phyloP scores from a whole-genome alignment of 2,888 invertebrate genomes.

The Lumbricus terrestris region DNA sequence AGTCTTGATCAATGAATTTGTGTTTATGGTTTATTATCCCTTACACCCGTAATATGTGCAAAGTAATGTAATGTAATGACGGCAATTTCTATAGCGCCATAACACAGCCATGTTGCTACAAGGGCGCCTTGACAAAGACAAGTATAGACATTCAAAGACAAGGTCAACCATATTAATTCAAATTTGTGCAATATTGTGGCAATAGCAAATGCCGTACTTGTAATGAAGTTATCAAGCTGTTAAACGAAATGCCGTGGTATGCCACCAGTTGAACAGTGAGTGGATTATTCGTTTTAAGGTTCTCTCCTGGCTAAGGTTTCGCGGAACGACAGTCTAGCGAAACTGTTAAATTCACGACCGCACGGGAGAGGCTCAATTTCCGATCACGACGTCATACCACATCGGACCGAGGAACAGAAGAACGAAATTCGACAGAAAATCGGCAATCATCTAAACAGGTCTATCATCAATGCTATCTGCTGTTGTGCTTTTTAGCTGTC shows the following conservation, averaged over 20 bases:
- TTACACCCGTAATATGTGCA: neutral
- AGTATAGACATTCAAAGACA: too few relatives aligned
- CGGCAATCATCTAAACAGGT: slow-evolving; percentile 84
- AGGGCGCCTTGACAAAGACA: too few relatives aligned
- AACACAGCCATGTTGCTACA: too few relatives aligned
- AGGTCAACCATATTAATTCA: neutral
- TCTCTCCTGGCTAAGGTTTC: slow-evolving; percentile 70
- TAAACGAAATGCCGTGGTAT: too few relatives aligned
- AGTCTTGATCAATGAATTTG: too few relatives aligned
- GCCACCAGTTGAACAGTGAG: neutral
- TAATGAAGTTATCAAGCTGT: too few relatives aligned
- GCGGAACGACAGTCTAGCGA: slow-evolving; percentile 91
- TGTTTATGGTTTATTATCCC: neutral
- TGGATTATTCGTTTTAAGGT: slow-evolving; percentile 18
- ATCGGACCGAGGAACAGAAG: slow-evolving; percentile 67
- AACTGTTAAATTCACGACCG: slow-evolving; percentile 88
- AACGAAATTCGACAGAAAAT: slow-evolving; percentile 90
- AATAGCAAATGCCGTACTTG: too few relatives aligned
- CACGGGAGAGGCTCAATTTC: slow-evolving; percentile 72
- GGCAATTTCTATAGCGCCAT: too few relatives aligned
- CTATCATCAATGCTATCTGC: neutral
- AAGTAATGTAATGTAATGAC: too few relatives aligned
- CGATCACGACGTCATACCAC: slow-evolving; percentile 81
- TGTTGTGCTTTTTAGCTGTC: too few relatives aligned
- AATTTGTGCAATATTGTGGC: neutral